Base-by-base conservation (phyloP, 2,113 vertebrate genomes). In the Saguinus imperator region DNA sequence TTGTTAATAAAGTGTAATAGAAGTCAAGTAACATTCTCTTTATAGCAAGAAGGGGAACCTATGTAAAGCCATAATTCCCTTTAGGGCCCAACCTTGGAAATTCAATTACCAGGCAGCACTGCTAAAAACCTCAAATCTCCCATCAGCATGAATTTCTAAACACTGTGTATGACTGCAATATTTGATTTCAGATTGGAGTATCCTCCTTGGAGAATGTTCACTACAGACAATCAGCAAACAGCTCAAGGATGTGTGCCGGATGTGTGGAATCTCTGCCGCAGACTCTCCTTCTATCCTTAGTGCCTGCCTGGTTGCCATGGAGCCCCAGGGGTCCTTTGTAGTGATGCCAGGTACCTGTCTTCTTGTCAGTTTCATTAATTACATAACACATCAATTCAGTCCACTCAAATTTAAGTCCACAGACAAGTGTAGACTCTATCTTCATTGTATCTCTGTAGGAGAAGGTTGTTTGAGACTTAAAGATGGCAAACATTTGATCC, bases 261-360 rank as follows among this genome's bases (percentile, higher is more conserved):
- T 99, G 99, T 99, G 99, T 75, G 99, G 99, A 27, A 99, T 99
- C 98, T 99, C 99, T 0, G 98, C 99, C 0, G 99, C 99, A 3
- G 99, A 99, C 98, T 99, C 99, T 45, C 99, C 99, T 79, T 98
- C 99, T 77, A 99, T 99, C 98, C 99, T 99, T 97, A 99, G 99
- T 98, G 99, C 99, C 99, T 99, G 99, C 97, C 98, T 99, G 97
- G 99, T 99, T 58, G 99, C 99, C 98, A 99, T 99, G 99, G 99
- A 99, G 98, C 99, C 99, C 10, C 99, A 99, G 97, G 99, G 99
- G 72, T 99, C 99, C 32, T 99, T 99, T 1, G 99, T 99, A 82
- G 99, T 99, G 95, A 99, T 99, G 99, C 99, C 99, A 98, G 99
- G 99, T 99, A 98, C 52, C 17, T 92, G 52, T 89, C 57, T 40